phyloP scores from a whole-genome alignment of 2,888 invertebrate species.

The Drosophila formosana region DNA sequence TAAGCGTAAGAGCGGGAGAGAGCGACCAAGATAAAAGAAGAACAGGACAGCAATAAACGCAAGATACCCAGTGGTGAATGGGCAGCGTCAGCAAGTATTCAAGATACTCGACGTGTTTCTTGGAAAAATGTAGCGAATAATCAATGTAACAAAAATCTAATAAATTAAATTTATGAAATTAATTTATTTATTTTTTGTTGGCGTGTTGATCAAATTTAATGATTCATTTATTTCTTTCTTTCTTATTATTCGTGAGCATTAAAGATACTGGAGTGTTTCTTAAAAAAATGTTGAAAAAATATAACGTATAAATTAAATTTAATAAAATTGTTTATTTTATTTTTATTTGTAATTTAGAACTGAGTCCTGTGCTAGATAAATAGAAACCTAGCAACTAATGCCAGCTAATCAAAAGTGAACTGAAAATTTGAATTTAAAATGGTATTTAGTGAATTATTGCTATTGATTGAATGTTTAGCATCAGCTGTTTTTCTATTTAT shows the following conservation, averaged over 20 bases:
- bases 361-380: no score
- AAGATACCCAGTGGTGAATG: conserved; percentile 57
- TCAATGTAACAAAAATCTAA: not conserved
- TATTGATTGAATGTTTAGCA: not conserved
- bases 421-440: not conserved
- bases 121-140: conserved; percentile 29
- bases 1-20: not conserved
- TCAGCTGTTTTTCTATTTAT: conserved; percentile 3
- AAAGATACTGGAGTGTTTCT: no score
- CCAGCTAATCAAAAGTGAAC: no score
- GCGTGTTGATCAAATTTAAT: no score
- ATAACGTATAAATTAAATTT: no score
- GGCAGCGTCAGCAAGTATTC: conserved; percentile 45
- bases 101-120: conserved; percentile 24
- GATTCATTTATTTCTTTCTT: no score
- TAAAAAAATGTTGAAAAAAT: not conserved
- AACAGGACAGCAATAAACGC: conserved; percentile 18
- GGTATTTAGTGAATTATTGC: not conserved
- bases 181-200: no score
- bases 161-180: no score
- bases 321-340: no score
- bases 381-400: no score
- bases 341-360: no score
- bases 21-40: not conserved
- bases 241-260: no score